Percentiles rank a stretch among this genome's conserved stretches.
Conservation (phyloP, 2,888 invertebrate species). For the Xylota segnis region DNA sequence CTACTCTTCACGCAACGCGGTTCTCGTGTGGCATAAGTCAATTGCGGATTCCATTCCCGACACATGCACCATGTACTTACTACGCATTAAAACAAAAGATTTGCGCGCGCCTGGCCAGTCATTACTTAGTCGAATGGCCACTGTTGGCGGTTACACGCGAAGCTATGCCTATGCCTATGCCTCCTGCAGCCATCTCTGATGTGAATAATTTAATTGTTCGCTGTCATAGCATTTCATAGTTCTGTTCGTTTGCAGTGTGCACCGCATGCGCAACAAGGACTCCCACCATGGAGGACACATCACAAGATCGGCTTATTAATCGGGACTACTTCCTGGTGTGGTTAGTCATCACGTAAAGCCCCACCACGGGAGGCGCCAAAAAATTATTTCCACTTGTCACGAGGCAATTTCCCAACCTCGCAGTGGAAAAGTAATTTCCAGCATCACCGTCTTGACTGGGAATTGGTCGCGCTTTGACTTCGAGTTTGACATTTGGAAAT, state of each 20-base stretch:
- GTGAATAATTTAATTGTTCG: constrained; percentile 69
- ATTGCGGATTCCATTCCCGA: constrained; percentile 63
- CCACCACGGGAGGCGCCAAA: constrained; percentile 50
- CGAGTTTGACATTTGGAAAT: constrained; percentile 43
- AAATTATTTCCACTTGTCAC: constrained; percentile 62
- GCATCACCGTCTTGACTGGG: neutral
- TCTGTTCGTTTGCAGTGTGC: neutral
- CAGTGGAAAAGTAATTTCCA: constrained; percentile 8
- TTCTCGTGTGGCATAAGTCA: constrained; percentile 75
- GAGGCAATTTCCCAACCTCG: constrained; percentile 50
- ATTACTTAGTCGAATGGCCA: constrained; percentile 58
- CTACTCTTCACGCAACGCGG: constrained; percentile 64
- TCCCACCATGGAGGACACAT: neutral
- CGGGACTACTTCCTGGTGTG: constrained; percentile 63
- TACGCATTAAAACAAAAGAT: constrained; percentile 74
- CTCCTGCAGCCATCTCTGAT: constrained; percentile 20
- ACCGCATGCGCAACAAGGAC: constrained; percentile 36
- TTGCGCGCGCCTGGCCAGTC: constrained; percentile 64
- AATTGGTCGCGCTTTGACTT: constrained; percentile 32
- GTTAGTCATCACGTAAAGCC: constrained; percentile 54
- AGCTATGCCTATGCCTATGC: constrained; percentile 27
- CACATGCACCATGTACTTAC: constrained; percentile 16
- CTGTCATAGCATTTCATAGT: constrained; percentile 68
- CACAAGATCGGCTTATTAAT: constrained; percentile 50
- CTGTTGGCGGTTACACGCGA: constrained; percentile 59